Evolutionary conservation across 2,113 vertebrate species (phyloP).

Genomic region (Xenopus tropicalis): UCB_Xtro_10.0 CM004444.2:19642501-19643000

Average conservation of each 20-base stretch:
- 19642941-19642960: no score
- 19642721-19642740: conserved; percentile 92
- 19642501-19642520: no score
- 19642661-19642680: conserved; percentile 70
- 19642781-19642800: conserved; percentile 87
- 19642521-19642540: no score
- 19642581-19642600: no score
- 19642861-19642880: not conserved
- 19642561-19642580: no score
- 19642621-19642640: no score
- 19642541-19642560: no score
- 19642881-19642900: not conserved
- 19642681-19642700: conserved; percentile 91
- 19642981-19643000: no score
- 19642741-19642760: conserved; percentile 89
- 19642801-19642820: conserved; percentile 89
- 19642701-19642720: conserved; percentile 80
- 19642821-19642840: conserved; percentile 91
- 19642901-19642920: not conserved
- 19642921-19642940: no score
- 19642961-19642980: no score
- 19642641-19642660: conserved; percentile 40
- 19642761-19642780: conserved; percentile 88
- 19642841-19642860: conserved; percentile 13
- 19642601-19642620: no score